Conservation (phyloP, 2,888 invertebrate genomes). For the Macrophya alboannulata region DNA sequence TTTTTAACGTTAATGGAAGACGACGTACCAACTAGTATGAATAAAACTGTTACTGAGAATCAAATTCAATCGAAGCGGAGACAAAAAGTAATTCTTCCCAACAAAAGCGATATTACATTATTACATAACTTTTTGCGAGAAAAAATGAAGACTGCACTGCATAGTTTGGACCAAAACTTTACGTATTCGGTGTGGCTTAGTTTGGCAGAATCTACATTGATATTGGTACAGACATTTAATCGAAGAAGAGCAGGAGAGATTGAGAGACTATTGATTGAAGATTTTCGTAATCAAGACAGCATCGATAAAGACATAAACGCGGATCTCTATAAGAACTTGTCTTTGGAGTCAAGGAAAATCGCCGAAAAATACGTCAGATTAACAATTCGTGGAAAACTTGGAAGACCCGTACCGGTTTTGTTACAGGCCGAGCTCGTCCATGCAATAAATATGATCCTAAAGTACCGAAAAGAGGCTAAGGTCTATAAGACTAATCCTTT, state of each 20-base stretch:
- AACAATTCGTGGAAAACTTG: too few species aligned
- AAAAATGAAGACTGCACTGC: conserved; percentile 30
- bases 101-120: conserved; percentile 58
- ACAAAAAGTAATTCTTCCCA: conserved; percentile 35
- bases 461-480: too few species aligned
- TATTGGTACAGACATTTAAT: conserved; percentile 65
- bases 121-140: conserved; percentile 57
- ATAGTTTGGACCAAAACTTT: conserved; percentile 53
- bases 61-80: conserved; percentile 24
- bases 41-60: conserved; percentile 33
- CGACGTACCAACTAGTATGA: too few species aligned
- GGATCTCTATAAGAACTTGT: too few species aligned
- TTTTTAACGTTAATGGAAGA: too few species aligned
- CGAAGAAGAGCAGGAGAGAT: conserved; percentile 65
- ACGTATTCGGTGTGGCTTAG: conserved; percentile 56
- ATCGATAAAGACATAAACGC: too few species aligned
- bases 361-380: too few species aligned
- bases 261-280: conserved; percentile 61
- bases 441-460: too few species aligned
- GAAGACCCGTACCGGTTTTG: too few species aligned
- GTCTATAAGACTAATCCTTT: too few species aligned
- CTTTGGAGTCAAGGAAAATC: too few species aligned
- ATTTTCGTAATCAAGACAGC: conserved; percentile 59
- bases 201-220: conserved; percentile 61
- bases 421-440: too few species aligned